phyloP scores from a whole-genome alignment of 2,888 invertebrate genomes.

The Eremobia ochroleuca region DNA sequence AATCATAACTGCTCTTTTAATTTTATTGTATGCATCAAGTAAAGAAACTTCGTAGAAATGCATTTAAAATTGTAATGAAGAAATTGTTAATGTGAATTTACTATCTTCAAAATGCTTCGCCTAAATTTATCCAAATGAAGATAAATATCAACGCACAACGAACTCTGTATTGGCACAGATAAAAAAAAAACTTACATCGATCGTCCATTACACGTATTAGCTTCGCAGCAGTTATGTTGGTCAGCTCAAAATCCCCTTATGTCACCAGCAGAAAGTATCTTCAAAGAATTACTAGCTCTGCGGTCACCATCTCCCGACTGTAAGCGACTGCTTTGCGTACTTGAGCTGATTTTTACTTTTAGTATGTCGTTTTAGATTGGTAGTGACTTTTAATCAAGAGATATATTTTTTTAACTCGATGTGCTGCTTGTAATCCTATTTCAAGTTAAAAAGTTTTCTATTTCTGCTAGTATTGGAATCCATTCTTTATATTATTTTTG shows the following conservation, averaged over 20 bases:
- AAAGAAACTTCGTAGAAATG: not conserved
- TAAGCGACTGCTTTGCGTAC: not conserved
- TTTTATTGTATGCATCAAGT: constrained; percentile 6
- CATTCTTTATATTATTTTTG: not conserved
- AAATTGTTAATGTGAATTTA: constrained; percentile 2
- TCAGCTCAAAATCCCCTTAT: not conserved
- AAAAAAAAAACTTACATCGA: not conserved
- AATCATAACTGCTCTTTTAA: constrained; percentile 42
- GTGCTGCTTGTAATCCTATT: not conserved
- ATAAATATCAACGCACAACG: not conserved
- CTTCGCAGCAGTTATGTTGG: not conserved
- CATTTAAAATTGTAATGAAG: constrained; percentile 28
- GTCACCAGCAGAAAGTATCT: not conserved
- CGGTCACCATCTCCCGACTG: not conserved
- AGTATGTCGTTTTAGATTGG: not conserved
- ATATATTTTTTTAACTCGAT: not conserved
- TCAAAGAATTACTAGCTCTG: not conserved
- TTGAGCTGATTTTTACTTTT: not conserved
- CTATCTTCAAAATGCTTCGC: not conserved
- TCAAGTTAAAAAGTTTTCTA: not conserved
- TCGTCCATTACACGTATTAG: not conserved
- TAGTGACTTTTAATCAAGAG: not conserved
- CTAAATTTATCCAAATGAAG: not conserved
- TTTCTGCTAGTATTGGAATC: no score
- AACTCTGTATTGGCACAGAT: not conserved